Conservation (phyloP, 1,140 invertebrate species). For the Drosophila azteca region DNA sequence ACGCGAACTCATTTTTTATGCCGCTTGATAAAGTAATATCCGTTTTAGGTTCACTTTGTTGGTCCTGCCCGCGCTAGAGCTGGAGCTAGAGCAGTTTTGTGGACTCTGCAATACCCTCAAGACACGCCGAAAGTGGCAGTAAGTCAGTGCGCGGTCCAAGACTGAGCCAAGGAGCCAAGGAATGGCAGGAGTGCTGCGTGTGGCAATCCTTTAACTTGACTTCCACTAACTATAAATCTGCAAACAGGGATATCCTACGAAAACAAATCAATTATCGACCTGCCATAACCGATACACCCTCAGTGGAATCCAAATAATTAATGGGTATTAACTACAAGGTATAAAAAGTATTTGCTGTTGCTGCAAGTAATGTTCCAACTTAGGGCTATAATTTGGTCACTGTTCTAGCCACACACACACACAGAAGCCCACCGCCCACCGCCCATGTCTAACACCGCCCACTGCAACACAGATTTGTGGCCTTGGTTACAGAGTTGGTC, state of each 20-base stretch:
- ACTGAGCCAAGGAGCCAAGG: too few relatives aligned
- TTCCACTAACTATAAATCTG: background rate
- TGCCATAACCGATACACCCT: background rate
- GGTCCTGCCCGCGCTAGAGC: slow-evolving; percentile 6
- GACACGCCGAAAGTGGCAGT: slow-evolving; percentile 9
- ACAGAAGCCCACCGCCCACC: background rate
- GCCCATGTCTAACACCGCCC: slow-evolving; percentile 10
- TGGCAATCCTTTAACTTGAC: too few relatives aligned
- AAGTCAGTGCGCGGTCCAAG: slow-evolving; percentile 1
- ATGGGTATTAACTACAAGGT: slow-evolving; percentile 62
- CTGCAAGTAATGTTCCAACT: slow-evolving; percentile 78
- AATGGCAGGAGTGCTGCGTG: too few relatives aligned
- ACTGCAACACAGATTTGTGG: slow-evolving; percentile 73
- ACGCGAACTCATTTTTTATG: slow-evolving; percentile 78
- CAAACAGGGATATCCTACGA: too few relatives aligned
- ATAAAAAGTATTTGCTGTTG: slow-evolving; percentile 52
- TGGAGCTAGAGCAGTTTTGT: slow-evolving; percentile 34
- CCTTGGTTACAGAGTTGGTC: slow-evolving; percentile 43
- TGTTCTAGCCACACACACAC: slow-evolving; percentile 1
- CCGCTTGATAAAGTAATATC: slow-evolving; percentile 82
- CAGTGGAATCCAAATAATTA: slow-evolving; percentile 29
- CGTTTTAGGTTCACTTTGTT: slow-evolving; percentile 75
- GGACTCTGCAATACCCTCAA: slow-evolving; percentile 51
- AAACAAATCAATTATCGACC: background rate
- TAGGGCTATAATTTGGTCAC: slow-evolving; percentile 73